phyloP scores from a whole-genome alignment of 2,888 invertebrate genomes.

The Monoplex corrugatus region DNA sequence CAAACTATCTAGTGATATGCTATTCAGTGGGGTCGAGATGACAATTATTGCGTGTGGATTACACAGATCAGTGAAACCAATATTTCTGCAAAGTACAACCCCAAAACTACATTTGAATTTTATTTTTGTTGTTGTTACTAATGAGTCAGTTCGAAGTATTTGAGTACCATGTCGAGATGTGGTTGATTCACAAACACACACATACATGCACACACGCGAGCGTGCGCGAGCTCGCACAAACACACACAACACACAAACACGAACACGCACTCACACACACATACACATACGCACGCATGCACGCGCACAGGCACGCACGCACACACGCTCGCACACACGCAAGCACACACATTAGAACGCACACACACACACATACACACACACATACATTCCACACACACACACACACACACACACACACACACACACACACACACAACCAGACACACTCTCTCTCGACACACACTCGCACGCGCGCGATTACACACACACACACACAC shows the following conservation, averaged over 20 bases:
- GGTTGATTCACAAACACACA: neutral
- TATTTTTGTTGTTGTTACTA: no score
- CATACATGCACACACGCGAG: neutral
- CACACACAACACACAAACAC: neutral
- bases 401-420: constrained; percentile 1
- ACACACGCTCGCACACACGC: neutral
- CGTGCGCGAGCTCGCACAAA: neutral
- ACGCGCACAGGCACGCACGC: no score
- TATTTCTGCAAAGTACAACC: neutral
- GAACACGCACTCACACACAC: neutral
- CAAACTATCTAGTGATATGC: no score
- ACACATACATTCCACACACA: neutral
- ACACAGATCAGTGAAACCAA: no score
- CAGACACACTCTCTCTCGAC: neutral
- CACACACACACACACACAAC: neutral
- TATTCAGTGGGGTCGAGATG: no score
- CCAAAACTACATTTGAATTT: neutral
- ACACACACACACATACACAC: no score
- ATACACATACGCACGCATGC: no score
- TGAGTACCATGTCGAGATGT: no score
- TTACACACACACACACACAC: neutral
- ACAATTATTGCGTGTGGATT: no score
- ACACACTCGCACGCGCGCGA: neutral
- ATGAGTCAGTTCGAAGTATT: no score
- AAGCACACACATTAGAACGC: neutral